Conservation (phyloP, 2,888 invertebrate species). For the Monochamus alternatus region DNA sequence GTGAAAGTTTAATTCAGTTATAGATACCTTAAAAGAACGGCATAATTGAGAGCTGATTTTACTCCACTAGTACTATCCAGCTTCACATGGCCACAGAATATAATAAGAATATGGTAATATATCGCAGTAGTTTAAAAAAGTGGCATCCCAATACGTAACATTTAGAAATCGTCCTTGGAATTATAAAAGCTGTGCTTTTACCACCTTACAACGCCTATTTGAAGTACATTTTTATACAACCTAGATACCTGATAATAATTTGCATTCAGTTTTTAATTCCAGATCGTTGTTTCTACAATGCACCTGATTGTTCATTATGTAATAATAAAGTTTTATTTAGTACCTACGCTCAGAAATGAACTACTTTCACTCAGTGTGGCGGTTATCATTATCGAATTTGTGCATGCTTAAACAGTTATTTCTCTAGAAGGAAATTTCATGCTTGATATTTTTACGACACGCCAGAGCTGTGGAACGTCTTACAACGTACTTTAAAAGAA, state of each 20-base stretch:
- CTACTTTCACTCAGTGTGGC: neutral
- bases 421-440: neutral
- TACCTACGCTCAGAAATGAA: neutral
- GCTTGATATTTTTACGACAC: neutral
- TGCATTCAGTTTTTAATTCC: neutral
- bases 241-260: neutral
- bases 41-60: too few species aligned
- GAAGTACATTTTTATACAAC: too few species aligned
- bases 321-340: neutral
- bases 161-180: too few species aligned
- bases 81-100: too few species aligned
- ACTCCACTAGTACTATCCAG: too few species aligned
- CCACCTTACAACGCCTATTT: too few species aligned
- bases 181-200: too few species aligned
- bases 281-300: neutral
- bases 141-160: too few species aligned
- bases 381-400: neutral
- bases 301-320: neutral
- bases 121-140: too few species aligned
- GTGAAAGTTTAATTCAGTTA: too few species aligned
- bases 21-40: too few species aligned
- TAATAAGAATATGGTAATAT: too few species aligned
- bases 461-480: neutral
- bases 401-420: neutral
- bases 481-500: neutral